phyloP scores from a whole-genome alignment of 2,113 vertebrate species.

The Myotis lucifugus region DNA sequence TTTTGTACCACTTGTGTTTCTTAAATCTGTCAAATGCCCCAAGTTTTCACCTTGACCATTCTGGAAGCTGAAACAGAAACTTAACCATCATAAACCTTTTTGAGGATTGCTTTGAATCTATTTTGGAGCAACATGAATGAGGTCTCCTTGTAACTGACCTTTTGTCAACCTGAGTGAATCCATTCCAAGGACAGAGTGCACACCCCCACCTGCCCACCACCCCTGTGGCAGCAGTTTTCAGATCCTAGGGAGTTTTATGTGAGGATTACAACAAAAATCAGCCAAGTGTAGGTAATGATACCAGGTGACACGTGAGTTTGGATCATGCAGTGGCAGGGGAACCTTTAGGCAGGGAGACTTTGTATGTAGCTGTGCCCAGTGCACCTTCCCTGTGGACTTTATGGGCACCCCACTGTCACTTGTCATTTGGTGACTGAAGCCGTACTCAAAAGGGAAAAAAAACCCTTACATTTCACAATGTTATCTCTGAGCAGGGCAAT shows the following conservation, averaged over 20 bases:
- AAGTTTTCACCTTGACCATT: conserved; percentile 66
- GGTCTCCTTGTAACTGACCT: conserved; percentile 67
- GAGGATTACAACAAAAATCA: conserved; percentile 80
- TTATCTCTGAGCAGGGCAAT: conserved; percentile 25
- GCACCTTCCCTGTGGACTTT: background rate
- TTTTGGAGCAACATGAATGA: conserved; percentile 30
- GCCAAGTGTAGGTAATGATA: conserved; percentile 74
- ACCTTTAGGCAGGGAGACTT: background rate
- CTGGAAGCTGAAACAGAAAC: conserved; percentile 69
- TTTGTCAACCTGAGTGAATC: background rate
- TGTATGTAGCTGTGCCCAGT: background rate
- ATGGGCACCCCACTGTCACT: background rate
- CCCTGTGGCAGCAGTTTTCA: background rate
- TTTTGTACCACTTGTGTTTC: conserved; percentile 76
- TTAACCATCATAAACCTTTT: conserved; percentile 25
- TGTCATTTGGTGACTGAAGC: conserved; percentile 50
- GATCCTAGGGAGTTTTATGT: conserved; percentile 71
- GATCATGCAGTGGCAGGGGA: background rate
- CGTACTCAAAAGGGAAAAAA: conserved; percentile 74
- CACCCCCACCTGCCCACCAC: background rate
- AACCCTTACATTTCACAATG: background rate
- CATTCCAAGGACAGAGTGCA: background rate
- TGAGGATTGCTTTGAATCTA: conserved; percentile 38
- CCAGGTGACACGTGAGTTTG: conserved; percentile 76
- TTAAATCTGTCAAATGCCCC: conserved; percentile 56